Base-by-base conservation (phyloP, 2,888 invertebrate species). In the Synanthedon andrenaeformis region DNA sequence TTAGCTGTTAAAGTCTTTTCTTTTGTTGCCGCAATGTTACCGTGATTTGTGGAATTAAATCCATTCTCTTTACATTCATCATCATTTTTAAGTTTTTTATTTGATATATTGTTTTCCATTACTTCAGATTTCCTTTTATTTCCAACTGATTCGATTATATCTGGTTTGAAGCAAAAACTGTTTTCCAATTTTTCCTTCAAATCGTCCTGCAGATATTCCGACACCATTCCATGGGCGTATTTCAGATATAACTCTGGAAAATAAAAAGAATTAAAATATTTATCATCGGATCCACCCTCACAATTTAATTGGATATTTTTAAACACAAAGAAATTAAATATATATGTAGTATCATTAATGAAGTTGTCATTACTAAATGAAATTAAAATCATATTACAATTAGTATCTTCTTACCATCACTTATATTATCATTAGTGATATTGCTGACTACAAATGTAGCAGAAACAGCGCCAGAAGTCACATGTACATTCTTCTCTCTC, bases 201-300 rank as follows among this genome's bases (percentile, higher is more conserved):
- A 59, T 92, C 92, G 50, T 92, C 90, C 66, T 91, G 89, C 41
- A 96, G 82, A 74, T 96, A 96, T 65, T 94, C 93, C 0, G 93
- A 93, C 51, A 96, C 87, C 57, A 95, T 91, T 11, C 94, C 95
- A 73, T 92, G 91, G 0, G 95, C 94, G 85, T 93, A 94, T 67
- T 90, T 90, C 49, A 92, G 68, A 69, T 91, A 93, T 52, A 89
- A 84, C 63, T 91, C 91, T 91, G 75, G 35, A 82, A 84, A 53
- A 65, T 6, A 12, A 45, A 45, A 45, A 13, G 2, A n/a, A 45
- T n/a, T 45, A 4, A 45, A 1, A 45, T 45, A 12, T 11, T 42
- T 35, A n/a, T 17, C 19, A 42, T 52, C 3, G 12, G 42, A n/a
- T 6, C 10, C 10, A 35, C 35, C 35, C 35, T 35, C 35, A 5